Evolutionary conservation across 2,797 vertebrate species (phyloP), one percentile per base, ranked within the genome.

Genomic region (Artibeus jamaicensis): DNA sequence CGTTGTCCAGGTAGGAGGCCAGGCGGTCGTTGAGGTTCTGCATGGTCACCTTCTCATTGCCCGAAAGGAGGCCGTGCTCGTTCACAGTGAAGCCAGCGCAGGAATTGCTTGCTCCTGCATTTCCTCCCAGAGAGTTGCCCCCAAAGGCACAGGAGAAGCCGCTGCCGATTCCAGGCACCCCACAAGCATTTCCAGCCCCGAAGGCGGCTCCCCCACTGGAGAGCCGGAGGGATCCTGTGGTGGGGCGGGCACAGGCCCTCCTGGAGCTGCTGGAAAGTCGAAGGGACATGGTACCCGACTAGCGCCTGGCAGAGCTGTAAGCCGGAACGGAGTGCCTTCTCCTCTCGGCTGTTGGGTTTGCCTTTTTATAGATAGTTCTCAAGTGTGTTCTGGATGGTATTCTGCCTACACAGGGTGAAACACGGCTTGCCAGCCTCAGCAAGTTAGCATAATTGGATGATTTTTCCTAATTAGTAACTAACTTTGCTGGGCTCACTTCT

Each of bases 21-120:
- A 99, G 98, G 65, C 99, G 99, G 97, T 99, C 99, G 0, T 99
- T 99, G 96, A 99, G 99, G 98, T 99, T 99, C 98, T 99, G 99
- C 99, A 99, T 99, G 98, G 99, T 99, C 97, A 99, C 98, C 97
- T 99, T 99, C 98, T 99, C 99, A 15, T 98, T 98, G 82, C 98
- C 98, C 0, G 99, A 98, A 0, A 98, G 62, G n/a, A 98, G 97
- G 71, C 98, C 97, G 0, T 98, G 98, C 34, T 46, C 97, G 0
- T 97, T 97, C 29, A 97, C 37, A 0, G 97, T 57, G 12, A 97
- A 83, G 96, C 96, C 95, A 0, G 94, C 94, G 1, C 96, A 98
- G 78, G 91, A 34, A 50, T n/a, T 96, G 89, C 86, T 70, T 34
- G 73, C 76, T 97, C 96, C 74, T 0, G 57, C 24, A 3, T 91